Evolutionary conservation across 2,888 invertebrate genomes (phyloP).

Genomic region (Hypercompe scribonia): DNA sequence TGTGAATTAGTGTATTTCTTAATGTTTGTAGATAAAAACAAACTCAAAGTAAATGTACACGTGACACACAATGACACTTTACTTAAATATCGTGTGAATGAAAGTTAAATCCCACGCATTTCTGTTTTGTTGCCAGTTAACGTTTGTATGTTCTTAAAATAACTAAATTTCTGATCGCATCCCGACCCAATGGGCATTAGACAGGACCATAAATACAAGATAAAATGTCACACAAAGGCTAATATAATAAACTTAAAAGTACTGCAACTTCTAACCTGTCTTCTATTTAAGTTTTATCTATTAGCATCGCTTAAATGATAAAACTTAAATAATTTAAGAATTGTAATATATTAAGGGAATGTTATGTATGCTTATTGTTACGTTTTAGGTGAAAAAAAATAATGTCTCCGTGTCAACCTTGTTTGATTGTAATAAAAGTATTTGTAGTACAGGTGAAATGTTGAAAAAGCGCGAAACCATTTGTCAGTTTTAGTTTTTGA

Average conservation of each 20-base stretch:
- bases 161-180: neutral
- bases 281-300: too few relatives aligned
- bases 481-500: neutral
- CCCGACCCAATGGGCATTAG: neutral
- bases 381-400: neutral
- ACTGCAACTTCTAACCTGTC: neutral
- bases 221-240: too few relatives aligned
- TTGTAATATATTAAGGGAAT: too few relatives aligned
- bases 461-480: neutral
- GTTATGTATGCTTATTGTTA: too few relatives aligned
- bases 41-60: neutral
- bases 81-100: neutral
- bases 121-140: neutral
- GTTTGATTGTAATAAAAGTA: neutral
- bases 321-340: neutral
- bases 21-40: neutral
- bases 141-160: neutral
- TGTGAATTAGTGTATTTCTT: neutral
- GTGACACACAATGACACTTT: neutral
- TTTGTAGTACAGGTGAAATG: too few relatives aligned
- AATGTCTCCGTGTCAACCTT: neutral
- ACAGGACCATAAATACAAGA: too few relatives aligned
- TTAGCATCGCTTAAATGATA: neutral
- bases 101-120: constrained; percentile 1
- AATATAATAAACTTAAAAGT: too few relatives aligned